Evolutionary conservation across 92 coral and sea anemone genomes (phyloP).

Genomic region (Paragorgia papillata): DNA sequence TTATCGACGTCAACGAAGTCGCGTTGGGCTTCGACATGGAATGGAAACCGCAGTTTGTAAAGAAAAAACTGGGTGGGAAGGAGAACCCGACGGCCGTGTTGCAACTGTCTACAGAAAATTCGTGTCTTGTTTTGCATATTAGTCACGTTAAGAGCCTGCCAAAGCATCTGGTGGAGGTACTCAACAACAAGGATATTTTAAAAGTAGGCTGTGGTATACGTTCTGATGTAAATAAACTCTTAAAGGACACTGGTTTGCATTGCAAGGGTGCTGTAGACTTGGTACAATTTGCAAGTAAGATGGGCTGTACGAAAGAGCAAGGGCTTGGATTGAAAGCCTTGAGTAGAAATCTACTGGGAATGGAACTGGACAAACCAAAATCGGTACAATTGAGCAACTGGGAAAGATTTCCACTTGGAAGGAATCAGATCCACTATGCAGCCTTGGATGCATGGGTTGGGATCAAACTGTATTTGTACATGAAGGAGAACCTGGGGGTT

Average conservation of each 20-base stretch:
- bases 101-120: slow-evolving; percentile 70
- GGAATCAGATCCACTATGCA: slow-evolving; percentile 69
- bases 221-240: slow-evolving; percentile 64
- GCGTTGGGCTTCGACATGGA: slow-evolving; percentile 90
- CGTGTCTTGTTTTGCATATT: slow-evolving; percentile 72
- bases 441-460: slow-evolving; percentile 88
- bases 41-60: slow-evolving; percentile 89
- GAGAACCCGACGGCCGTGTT: slow-evolving; percentile 84
- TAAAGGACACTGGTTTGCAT: slow-evolving; percentile 56
- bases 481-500: slow-evolving; percentile 25
- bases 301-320: slow-evolving; percentile 31
- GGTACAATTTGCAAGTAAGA: slow-evolving; percentile 56
- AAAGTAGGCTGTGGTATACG: slow-evolving; percentile 84
- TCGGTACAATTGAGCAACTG: slow-evolving; percentile 64
- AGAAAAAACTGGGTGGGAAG: slow-evolving; percentile 79
- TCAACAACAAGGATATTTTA: slow-evolving; percentile 51
- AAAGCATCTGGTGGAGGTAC: slow-evolving; percentile 48
- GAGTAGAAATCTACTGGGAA: slow-evolving; percentile 51
- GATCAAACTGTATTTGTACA: slow-evolving; percentile 58
- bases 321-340: slow-evolving; percentile 64
- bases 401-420: slow-evolving; percentile 64
- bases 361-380: slow-evolving; percentile 68
- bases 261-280: slow-evolving; percentile 72
- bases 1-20: slow-evolving; percentile 51
- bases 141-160: slow-evolving; percentile 62